Base-by-base conservation (phyloP, 2,888 invertebrate genomes). In the Callyntrura guangdongensis region DNA sequence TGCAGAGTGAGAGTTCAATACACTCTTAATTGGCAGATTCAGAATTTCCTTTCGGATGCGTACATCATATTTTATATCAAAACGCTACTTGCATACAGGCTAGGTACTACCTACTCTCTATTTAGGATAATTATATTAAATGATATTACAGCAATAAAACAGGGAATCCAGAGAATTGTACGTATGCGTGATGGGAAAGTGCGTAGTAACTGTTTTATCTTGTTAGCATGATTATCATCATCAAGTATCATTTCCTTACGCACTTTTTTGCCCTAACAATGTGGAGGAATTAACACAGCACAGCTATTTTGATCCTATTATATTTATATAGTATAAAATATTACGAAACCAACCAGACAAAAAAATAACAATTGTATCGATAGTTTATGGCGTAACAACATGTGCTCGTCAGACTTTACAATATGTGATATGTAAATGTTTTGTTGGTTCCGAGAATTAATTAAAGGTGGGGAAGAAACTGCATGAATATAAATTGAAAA, bases 1-100 rank as follows among this genome's bases (percentile, higher is more conserved):
- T 22, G n/a, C n/a, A n/a, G n/a, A 59, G 77, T 8, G 36, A 81
- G 81, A 81, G 81, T 81, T 81, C 81, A 81, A 81, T 81, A 81
- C 81, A 81, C 81, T 81, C 81, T 61, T 81, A 81, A 81, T 81
- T 61, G 81, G 61, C 61, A 61, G 45, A 61, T 61, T 59, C 20
- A 81, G 17, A 45, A 17, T 53, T 14, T 67, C 36, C 36, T 36
- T 36, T 2, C 3, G 36, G 36, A 36, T 36, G 36, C 36, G 36
- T 36, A 36, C 36, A 36, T 36, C 6, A 36, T 36, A 36, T 36
- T 36, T 36, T 36, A n/a, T n/a, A n/a, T 36, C 36, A 4, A 36
- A 4, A 6, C 36, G 36, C 36, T 36, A 36, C 36, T 36, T 36
- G 36, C 2, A 36, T 36, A n/a, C n/a, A 2, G 36, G 36, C 36